Evolutionary conservation across 2,797 vertebrate genomes (phyloP).

Genomic region (Enteromius paludinosus): DNA sequence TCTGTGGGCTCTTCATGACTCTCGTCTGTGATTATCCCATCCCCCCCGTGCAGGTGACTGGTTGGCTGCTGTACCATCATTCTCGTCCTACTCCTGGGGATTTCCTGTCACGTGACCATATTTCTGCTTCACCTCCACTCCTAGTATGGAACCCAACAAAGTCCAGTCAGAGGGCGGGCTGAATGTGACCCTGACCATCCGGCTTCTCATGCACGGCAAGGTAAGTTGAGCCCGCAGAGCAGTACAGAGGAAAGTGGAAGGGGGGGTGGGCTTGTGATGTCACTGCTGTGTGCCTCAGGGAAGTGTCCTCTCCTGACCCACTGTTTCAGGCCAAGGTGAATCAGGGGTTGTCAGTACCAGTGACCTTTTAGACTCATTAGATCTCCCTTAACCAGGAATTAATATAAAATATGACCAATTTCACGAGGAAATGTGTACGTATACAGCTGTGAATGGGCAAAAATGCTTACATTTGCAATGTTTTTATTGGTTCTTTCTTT

Average conservation of each 20-base stretch:
- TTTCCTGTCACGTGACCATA: slow-evolving; percentile 67
- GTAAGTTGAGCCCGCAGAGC: slow-evolving; percentile 67
- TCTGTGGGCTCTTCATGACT: slow-evolving; percentile 29
- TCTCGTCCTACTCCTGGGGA: slow-evolving; percentile 68
- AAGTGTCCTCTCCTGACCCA: background rate
- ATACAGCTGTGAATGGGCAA: background rate
- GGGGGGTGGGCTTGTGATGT: slow-evolving; percentile 23
- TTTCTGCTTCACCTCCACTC: slow-evolving; percentile 64
- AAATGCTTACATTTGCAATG: slow-evolving; percentile 1
- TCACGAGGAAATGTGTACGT: background rate
- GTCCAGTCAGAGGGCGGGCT: slow-evolving; percentile 93
- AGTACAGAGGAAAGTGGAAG: background rate
- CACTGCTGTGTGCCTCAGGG: slow-evolving; percentile 18
- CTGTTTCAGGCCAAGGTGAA: slow-evolving; percentile 35
- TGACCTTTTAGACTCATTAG: slow-evolving; percentile 2
- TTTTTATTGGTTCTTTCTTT: slow-evolving; percentile 17
- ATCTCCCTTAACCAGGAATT: background rate
- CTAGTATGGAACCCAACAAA: slow-evolving; percentile 91
- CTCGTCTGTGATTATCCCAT: background rate
- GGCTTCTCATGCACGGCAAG: slow-evolving; percentile 89
- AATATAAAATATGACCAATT: background rate
- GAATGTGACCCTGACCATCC: slow-evolving; percentile 96
- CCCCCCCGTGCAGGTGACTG: slow-evolving; percentile 72
- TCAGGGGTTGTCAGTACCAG: background rate
- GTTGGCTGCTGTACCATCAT: slow-evolving; percentile 74